Conservation (phyloP, 1,140 invertebrate species). For the Macrobrachium rosenbergii region DNA sequence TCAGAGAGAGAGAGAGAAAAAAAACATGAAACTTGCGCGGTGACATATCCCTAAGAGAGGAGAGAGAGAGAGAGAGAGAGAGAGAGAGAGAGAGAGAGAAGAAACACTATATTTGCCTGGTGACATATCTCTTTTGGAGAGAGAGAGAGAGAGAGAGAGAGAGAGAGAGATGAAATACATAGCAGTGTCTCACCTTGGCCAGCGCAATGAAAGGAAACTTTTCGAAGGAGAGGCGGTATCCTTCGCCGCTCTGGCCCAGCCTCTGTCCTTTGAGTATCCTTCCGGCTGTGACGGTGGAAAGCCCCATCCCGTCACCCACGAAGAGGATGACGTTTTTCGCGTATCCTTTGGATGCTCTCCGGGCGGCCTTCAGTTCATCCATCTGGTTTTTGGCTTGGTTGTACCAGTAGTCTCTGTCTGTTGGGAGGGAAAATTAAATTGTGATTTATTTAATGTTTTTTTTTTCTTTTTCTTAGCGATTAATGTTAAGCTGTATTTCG, state of each 20-base stretch:
- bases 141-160: too few relatives aligned
- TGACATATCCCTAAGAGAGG: too few relatives aligned
- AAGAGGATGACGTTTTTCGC: slow-evolving; percentile 16
- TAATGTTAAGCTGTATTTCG: too few relatives aligned
- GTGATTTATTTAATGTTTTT: not conserved
- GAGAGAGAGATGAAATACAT: too few relatives aligned
- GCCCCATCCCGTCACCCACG: slow-evolving; percentile 58
- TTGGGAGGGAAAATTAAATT: not conserved
- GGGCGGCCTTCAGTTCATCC: not conserved
- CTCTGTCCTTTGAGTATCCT: slow-evolving; percentile 61
- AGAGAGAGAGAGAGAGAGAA: too few relatives aligned
- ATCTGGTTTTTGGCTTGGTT: slow-evolving; percentile 1
- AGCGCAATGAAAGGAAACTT: slow-evolving; percentile 86
- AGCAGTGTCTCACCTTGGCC: slow-evolving; percentile 78
- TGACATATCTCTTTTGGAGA: too few relatives aligned
- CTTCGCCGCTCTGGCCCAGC: slow-evolving; percentile 74
- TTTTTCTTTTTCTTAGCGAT: too few relatives aligned
- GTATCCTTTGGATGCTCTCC: slow-evolving; percentile 4
- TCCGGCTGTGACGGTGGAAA: slow-evolving; percentile 50
- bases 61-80: too few relatives aligned
- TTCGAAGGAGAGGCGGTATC: slow-evolving; percentile 82
- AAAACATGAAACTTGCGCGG: too few relatives aligned
- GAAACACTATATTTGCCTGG: too few relatives aligned
- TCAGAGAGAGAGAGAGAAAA: too few relatives aligned
- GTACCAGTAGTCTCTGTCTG: slow-evolving; percentile 18